Percentiles rank a stretch among this genome's conserved stretches.
phyloP scores from a whole-genome alignment of 2,797 vertebrate species.

The Argyrosomus regius region DNA sequence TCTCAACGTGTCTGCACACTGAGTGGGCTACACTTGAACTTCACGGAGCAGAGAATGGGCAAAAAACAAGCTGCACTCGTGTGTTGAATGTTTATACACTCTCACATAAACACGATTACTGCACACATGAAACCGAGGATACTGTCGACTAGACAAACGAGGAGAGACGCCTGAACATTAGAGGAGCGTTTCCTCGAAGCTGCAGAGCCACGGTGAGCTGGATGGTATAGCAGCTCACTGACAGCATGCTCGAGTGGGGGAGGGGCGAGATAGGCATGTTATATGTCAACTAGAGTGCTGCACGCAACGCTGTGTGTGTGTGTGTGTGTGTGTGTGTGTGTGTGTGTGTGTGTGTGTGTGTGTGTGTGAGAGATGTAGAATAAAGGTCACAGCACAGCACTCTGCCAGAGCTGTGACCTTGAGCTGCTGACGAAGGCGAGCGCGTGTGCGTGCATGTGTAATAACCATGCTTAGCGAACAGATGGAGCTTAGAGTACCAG shows the following conservation, averaged over 20 bases:
- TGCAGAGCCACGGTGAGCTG: conserved; percentile 39
- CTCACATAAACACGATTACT: not conserved
- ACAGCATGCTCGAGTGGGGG: conserved; percentile 56
- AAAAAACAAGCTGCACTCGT: not conserved
- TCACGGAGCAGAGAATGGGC: not conserved
- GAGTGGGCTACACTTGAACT: not conserved
- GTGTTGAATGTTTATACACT: not conserved
- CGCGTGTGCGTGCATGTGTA: conserved; percentile 58
- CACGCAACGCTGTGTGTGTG: conserved; percentile 67
- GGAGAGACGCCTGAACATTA: not conserved
- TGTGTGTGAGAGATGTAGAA: conserved; percentile 68
- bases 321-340: conserved; percentile 34
- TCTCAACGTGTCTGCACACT: not conserved
- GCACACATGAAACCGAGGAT: not conserved
- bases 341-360: conserved; percentile 19
- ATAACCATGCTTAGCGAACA: conserved; percentile 84
- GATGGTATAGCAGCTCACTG: conserved; percentile 56
- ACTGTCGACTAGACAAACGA: not conserved
- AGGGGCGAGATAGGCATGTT: conserved; percentile 74
- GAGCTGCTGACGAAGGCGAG: conserved; percentile 76
- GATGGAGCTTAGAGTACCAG: conserved; percentile 83
- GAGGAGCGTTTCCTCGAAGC: conserved; percentile 56
- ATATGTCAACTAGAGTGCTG: conserved; percentile 78
- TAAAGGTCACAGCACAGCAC: conserved; percentile 80
- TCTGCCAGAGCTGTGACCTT: conserved; percentile 80